phyloP scores from a whole-genome alignment of 2,797 vertebrate species.

The Garrulus glandarius region DNA sequence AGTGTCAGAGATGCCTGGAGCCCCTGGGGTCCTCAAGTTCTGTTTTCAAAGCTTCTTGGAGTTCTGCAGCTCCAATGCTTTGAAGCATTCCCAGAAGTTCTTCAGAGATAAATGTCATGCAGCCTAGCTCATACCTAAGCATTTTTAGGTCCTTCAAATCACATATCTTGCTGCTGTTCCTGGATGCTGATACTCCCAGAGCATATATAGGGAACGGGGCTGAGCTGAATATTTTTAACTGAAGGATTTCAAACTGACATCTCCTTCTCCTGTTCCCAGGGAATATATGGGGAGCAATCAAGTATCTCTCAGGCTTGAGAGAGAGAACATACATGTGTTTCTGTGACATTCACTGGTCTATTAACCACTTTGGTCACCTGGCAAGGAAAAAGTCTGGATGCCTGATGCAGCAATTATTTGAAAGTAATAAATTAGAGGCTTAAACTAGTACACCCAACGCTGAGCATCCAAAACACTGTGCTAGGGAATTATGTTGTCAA shows the following conservation, averaged over 20 bases:
- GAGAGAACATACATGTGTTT: background rate
- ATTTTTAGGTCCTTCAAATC: background rate
- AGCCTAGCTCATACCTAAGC: background rate
- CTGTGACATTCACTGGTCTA: background rate
- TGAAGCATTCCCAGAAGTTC: background rate
- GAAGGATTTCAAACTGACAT: background rate
- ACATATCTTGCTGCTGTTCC: background rate
- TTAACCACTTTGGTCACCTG: background rate
- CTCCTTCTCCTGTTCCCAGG: background rate
- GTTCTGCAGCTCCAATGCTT: background rate
- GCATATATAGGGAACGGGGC: background rate
- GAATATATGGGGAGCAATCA: background rate
- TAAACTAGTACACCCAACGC: background rate
- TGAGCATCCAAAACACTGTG: background rate
- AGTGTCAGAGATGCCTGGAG: background rate
- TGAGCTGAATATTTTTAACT: background rate
- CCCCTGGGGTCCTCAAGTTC: background rate
- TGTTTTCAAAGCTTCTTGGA: background rate
- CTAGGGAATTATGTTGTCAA: background rate
- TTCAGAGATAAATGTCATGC: background rate
- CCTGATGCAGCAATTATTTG: background rate
- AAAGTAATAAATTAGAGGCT: background rate
- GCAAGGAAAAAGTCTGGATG: background rate
- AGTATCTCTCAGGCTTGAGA: background rate
- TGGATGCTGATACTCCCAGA: background rate